Conservation (phyloP, 2,888 invertebrate genomes). For the Ashinkailepas kermadecensis region DNA sequence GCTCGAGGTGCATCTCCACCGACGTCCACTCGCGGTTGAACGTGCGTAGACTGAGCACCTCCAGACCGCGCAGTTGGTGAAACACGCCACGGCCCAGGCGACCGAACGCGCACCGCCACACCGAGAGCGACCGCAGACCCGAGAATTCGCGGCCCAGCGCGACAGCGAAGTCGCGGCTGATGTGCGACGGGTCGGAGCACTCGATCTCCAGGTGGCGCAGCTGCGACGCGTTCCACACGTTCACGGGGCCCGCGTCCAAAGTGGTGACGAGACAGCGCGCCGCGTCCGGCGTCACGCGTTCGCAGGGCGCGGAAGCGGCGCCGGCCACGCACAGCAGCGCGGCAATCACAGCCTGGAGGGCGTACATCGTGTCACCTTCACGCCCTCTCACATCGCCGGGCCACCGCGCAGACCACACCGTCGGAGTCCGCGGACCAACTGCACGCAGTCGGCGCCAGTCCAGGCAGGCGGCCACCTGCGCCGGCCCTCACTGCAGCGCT, state of each 20-base stretch:
- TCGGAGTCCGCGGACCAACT: background rate
- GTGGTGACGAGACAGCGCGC: background rate
- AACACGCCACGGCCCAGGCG: background rate
- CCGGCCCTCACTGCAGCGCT: slow-evolving; percentile 1
- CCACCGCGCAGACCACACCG: background rate
- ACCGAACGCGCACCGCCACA: background rate
- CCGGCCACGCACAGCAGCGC: background rate
- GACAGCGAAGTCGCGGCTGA: background rate
- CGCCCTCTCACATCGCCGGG: background rate
- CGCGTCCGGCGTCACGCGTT: background rate
- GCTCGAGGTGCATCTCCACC: background rate
- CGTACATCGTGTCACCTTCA: background rate
- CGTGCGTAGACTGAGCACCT: background rate
- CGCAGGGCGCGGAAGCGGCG: background rate
- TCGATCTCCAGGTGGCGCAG: background rate
- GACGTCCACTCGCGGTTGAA: slow-evolving; percentile 2
- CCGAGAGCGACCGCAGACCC: background rate
- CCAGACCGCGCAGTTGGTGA: background rate
- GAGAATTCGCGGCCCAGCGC: background rate
- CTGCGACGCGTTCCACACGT: background rate
- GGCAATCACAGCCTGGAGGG: background rate
- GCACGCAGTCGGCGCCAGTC: background rate
- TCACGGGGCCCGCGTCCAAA: background rate
- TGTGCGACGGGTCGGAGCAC: background rate
- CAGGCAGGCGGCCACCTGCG: background rate